Evolutionary conservation across 2,113 vertebrate genomes (phyloP).

Genomic region (Erinaceus europaeus): DNA sequence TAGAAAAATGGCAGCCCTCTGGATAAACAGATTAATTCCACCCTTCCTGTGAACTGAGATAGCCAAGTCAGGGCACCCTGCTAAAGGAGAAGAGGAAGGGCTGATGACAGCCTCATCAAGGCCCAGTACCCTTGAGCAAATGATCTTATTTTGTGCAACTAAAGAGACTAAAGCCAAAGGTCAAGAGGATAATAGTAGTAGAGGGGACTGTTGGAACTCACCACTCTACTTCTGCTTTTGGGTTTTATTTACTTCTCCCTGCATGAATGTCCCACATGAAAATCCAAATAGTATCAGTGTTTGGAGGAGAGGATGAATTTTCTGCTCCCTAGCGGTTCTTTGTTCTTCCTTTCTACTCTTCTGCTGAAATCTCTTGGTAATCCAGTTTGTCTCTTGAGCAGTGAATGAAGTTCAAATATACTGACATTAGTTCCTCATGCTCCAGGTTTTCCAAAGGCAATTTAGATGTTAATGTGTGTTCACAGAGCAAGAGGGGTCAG

Average conservation of each 20-base stretch:
- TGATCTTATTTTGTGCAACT: too few species aligned
- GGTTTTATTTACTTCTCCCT: not conserved
- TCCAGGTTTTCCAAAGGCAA: not conserved
- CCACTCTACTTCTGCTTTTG: not conserved
- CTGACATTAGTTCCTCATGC: not conserved
- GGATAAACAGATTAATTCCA: too few species aligned
- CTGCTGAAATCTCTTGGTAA: not conserved
- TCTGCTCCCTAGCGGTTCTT: not conserved
- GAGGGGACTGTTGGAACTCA: not conserved
- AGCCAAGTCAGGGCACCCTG: not conserved
- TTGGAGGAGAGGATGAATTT: not conserved
- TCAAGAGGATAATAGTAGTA: not conserved
- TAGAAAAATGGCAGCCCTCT: too few species aligned
- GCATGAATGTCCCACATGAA: not conserved
- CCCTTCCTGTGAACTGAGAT: not conserved
- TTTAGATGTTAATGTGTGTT: not conserved
- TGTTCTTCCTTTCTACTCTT: not conserved
- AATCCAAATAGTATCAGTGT: not conserved
- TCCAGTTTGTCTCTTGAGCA: not conserved
- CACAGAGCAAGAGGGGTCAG: not conserved
- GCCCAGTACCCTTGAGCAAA: not conserved
- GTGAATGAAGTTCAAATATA: not conserved
- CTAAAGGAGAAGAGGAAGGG: not conserved
- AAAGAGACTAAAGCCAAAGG: slow-evolving; percentile 2
- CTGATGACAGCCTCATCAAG: not conserved